Percentiles rank a stretch among this genome's conserved stretches.
phyloP scores from a whole-genome alignment of 1,140 invertebrate genomes.

The Zaprionus ghesquierei region DNA sequence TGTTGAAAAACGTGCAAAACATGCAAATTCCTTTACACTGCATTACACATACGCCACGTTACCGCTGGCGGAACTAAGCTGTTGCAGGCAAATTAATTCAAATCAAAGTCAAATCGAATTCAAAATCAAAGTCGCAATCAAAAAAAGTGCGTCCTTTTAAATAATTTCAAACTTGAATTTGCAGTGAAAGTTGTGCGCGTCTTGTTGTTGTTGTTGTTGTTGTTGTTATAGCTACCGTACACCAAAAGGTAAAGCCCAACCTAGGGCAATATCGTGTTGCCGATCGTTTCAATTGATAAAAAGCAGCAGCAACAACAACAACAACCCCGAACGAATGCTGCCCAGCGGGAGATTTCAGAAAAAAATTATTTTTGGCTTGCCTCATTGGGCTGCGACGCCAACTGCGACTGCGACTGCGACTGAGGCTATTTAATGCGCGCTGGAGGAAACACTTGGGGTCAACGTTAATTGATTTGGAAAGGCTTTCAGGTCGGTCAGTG shows the following conservation, averaged over 20 bases:
- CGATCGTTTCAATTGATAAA: conserved; percentile 63
- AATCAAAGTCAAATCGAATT: not conserved
- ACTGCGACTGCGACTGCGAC: not conserved
- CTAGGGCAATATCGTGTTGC: conserved; percentile 78
- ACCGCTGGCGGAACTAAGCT: too few relatives aligned
- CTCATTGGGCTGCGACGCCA: conserved; percentile 15
- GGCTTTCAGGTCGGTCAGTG: conserved; percentile 50
- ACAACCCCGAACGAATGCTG: conserved; percentile 24
- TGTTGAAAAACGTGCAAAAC: conserved; percentile 11
- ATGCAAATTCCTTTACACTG: conserved; percentile 12
- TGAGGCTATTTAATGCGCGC: conserved; percentile 40
- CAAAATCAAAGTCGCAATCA: not conserved
- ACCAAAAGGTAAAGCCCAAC: conserved; percentile 55
- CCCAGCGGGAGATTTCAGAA: conserved; percentile 33
- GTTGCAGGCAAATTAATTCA: conserved; percentile 2
- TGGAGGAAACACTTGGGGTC: conserved; percentile 55
- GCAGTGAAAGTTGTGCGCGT: conserved; percentile 68
- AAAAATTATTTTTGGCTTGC: conserved; percentile 39
- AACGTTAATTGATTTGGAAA: conserved; percentile 74
- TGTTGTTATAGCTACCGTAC: conserved; percentile 21
- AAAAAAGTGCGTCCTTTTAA: conserved; percentile 60
- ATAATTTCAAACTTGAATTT: conserved; percentile 65
- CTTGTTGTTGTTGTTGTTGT: conserved; percentile 25
- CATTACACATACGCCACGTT: conserved; percentile 44
- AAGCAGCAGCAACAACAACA: not conserved